Evolutionary conservation across 2,888 invertebrate genomes (phyloP).

Genomic region (Latheticus oryzae): DNA sequence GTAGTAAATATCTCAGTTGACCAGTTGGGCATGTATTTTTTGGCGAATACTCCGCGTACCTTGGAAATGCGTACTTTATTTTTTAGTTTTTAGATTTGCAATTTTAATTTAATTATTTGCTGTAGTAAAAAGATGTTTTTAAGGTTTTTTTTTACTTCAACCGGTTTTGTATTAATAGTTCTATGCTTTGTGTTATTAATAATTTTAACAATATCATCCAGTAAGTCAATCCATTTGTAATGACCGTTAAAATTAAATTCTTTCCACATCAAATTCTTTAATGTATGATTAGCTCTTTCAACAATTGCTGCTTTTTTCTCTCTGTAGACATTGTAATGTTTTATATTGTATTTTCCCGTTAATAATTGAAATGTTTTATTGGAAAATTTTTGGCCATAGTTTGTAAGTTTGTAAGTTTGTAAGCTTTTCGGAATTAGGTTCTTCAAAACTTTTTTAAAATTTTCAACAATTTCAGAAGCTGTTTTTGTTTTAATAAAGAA

Average conservation of each 20-base stretch:
- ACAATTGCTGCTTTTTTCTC: conserved; percentile 46
- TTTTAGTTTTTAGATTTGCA: conserved; percentile 3
- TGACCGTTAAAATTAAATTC: conserved; percentile 51
- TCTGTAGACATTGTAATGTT: conserved; percentile 48
- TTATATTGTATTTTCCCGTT: conserved; percentile 48
- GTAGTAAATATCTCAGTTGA: conserved; percentile 22
- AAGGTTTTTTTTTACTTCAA: conserved; percentile 20
- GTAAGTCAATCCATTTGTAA: conserved; percentile 52
- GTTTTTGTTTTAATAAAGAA: conserved; percentile 26
- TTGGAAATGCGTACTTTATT: conserved; percentile 10
- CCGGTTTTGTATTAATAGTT: conserved; percentile 32
- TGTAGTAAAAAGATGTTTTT: neutral
- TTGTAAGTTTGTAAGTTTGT: conserved; percentile 50
- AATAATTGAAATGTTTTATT: conserved; percentile 49
- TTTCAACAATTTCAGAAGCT: conserved; percentile 10
- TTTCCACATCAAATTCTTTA: conserved; percentile 46
- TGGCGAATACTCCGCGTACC: conserved; percentile 15
- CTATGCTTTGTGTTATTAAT: conserved; percentile 34
- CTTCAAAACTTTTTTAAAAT: conserved; percentile 16
- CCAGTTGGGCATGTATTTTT: conserved; percentile 31
- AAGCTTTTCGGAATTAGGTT: conserved; percentile 28
- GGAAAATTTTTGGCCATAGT: conserved; percentile 54
- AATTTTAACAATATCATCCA: conserved; percentile 34
- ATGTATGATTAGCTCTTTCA: conserved; percentile 44
- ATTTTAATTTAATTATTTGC: neutral